phyloP scores from a whole-genome alignment of 1,140 invertebrate genomes.

The Sinella curviseta region DNA sequence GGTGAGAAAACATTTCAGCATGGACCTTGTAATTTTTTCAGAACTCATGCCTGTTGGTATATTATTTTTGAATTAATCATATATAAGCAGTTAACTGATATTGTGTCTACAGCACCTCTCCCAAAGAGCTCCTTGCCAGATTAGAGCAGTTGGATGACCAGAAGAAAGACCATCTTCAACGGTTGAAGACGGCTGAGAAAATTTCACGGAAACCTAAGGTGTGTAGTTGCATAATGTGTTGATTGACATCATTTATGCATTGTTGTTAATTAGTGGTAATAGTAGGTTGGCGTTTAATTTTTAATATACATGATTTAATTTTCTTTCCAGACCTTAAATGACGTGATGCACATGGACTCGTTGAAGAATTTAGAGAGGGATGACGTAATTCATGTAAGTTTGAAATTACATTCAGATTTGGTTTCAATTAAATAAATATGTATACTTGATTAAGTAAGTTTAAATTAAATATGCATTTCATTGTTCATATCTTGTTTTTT shows the following conservation, averaged over 20 bases:
- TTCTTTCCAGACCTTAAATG: conserved; percentile 60
- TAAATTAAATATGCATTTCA: too few species aligned
- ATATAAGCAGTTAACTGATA: conserved; percentile 11
- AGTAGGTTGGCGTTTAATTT: too few species aligned
- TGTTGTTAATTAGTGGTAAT: too few species aligned
- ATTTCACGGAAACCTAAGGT: conserved; percentile 48
- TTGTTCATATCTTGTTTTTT: too few species aligned
- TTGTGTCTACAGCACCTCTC: conserved; percentile 58
- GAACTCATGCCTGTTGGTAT: not conserved
- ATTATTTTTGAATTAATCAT: conserved; percentile 12
- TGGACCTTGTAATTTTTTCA: not conserved
- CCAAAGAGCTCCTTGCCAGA: conserved; percentile 71
- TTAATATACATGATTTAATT: too few species aligned
- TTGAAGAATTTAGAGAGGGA: conserved; percentile 70
- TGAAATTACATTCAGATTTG: conserved; percentile 24
- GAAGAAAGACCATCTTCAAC: conserved; percentile 56
- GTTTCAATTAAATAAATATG: not conserved
- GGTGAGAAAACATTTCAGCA: conserved; percentile 52
- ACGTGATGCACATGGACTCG: conserved; percentile 78
- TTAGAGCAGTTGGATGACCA: conserved; percentile 61
- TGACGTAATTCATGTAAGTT: conserved; percentile 45
- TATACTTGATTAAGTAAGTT: too few species aligned
- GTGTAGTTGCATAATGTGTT: too few species aligned
- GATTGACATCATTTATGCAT: not conserved
- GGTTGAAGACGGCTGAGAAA: conserved; percentile 50